phyloP scores from a whole-genome alignment of 2,797 vertebrate species.

The Ceryle rudis region DNA sequence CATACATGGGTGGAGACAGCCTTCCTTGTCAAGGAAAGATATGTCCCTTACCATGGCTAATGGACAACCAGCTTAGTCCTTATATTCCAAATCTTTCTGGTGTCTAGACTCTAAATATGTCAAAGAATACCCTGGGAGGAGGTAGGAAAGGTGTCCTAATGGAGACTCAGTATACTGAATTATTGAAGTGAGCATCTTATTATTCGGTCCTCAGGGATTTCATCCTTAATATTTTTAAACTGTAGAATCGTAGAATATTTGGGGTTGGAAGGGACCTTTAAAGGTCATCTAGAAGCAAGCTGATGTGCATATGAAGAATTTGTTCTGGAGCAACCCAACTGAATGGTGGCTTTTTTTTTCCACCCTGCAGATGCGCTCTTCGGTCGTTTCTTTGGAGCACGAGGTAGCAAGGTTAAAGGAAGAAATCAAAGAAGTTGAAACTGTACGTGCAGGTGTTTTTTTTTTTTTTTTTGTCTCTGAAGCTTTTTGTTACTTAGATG shows the following conservation, averaged over 20 bases:
- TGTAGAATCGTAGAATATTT: accelerated
- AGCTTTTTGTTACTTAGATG: neutral
- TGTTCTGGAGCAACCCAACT: neutral
- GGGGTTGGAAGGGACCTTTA: neutral
- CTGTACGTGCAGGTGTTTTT: conserved; percentile 79
- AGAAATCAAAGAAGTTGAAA: conserved; percentile 87
- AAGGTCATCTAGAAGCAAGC: neutral
- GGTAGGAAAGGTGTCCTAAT: neutral
- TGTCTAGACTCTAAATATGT: neutral
- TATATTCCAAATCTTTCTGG: neutral
- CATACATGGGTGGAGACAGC: accelerated
- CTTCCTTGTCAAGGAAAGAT: neutral
- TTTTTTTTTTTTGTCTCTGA: neutral
- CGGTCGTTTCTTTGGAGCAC: conserved; percentile 84
- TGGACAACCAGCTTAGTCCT: neutral
- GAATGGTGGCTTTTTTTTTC: neutral
- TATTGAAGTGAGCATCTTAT: neutral
- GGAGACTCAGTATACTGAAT: neutral
- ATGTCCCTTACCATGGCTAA: neutral
- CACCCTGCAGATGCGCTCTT: conserved; percentile 82
- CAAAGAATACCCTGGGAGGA: neutral
- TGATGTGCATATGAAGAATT: neutral
- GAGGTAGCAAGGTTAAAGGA: conserved; percentile 88
- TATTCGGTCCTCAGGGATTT: neutral
- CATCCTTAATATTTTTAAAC: neutral